These are phyloP conservation scores for Sebastes umbrosus DNA, from an alignment of 2,797 vertebrate species.

Conservation along the genomic window DNA sequence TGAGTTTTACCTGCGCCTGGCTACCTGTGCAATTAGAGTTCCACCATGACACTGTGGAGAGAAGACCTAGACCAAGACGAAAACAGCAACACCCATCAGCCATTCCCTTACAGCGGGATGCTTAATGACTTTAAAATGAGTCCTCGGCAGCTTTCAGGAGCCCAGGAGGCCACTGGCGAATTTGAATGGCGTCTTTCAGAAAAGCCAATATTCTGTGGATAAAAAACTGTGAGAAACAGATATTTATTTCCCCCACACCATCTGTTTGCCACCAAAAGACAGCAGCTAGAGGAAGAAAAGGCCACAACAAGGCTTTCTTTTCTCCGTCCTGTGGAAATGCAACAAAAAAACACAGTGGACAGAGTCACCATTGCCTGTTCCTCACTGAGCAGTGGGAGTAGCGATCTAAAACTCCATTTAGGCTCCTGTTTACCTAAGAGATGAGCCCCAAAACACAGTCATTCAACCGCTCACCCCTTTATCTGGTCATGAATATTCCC, in stretches of 20 bases:
- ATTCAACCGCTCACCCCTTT: conserved; percentile 88
- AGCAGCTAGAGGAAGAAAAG: conserved; percentile 66
- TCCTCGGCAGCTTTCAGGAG: conserved; percentile 34
- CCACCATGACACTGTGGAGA: background rate
- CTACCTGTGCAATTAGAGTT: background rate
- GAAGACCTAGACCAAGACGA: background rate
- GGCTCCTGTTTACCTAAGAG: conserved; percentile 91
- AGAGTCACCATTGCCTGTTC: conserved; percentile 68
- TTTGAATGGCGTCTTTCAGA: conserved; percentile 52
- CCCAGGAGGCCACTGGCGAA: conserved; percentile 29
- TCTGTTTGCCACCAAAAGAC: conserved; percentile 80
- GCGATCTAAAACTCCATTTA: conserved; percentile 86
- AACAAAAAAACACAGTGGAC: conserved; percentile 56
- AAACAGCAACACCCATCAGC: background rate
- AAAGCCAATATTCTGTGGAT: conserved; percentile 61
- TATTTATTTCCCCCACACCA: conserved; percentile 76
- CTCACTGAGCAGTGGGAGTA: conserved; percentile 68
- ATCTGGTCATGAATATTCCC: conserved; percentile 96
- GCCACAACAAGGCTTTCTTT: conserved; percentile 75
- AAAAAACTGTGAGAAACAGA: conserved; percentile 75
- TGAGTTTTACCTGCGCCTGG: background rate
- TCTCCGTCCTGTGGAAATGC: conserved; percentile 63
- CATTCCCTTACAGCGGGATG: background rate
- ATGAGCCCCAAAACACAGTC: conserved; percentile 92
- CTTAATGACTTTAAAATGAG: conserved; percentile 58